Base-by-base conservation (phyloP, 2,888 invertebrate genomes). In the Crepidodera aurea region DNA sequence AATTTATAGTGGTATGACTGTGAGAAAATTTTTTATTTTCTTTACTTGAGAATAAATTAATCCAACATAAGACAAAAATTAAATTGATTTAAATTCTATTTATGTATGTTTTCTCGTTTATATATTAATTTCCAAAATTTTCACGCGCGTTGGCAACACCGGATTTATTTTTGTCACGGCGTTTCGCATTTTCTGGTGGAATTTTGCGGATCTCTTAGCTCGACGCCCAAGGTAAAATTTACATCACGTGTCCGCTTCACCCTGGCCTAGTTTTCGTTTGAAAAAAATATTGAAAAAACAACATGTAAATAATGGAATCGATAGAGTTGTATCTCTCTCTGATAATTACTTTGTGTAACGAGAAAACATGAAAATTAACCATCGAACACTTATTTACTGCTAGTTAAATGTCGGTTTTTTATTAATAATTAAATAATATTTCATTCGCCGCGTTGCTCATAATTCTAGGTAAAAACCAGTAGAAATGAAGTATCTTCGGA, bases 241-340 rank as follows among this genome's bases (percentile, higher is more conserved):
- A 74, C 75, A 71, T 66, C 73, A 78, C 77, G 75, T 73, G 75
- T 73, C 70, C 66, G 70, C 60, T 66, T 77, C 69, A 75, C 77
- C 81, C 74, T 80, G 82, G 80, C 83, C 83, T 83, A 77, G 71
- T 75, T 77, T 67, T 67, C 61, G 46, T 53, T 65, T 19, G 25
- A 64, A 66, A 70, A 71, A 71, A 72, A 55, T 54, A 42, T 27
- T 13, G 29, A 29, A 42, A 42, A 42, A 15, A 27, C 29, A 29
- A 37, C 34, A 46, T 34, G 44, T 48, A 27, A 27, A 48, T 39
- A 10, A 39, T 48, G 27, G 13, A 48, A 48, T 48, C 27, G 48
- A 19, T n/a, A 6, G 2, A 42, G 12, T 16, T 10, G 18, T 42
- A 6, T 16, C 5, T 16, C 19, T 10, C 16, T 12, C 13, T 22